phyloP scores from a whole-genome alignment of 2,888 invertebrate species.

The Parapristionchus giblindavisi region DNA sequence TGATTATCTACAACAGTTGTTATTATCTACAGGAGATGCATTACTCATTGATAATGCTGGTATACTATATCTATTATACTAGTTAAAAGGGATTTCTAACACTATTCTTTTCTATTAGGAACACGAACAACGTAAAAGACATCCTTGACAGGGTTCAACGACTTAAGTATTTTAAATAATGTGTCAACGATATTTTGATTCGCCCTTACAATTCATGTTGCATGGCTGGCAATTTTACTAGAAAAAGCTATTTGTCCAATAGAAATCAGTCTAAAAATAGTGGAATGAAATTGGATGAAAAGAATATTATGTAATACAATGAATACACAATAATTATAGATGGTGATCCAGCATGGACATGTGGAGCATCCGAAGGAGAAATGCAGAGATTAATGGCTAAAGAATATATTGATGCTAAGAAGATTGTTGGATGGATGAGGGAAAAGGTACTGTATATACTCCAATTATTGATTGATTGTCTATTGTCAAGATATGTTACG shows the following conservation, averaged over 20 bases:
- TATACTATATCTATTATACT: background rate
- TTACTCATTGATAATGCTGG: constrained; percentile 61
- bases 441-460: constrained; percentile 31
- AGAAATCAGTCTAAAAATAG: too few relatives aligned
- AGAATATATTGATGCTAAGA: constrained; percentile 56
- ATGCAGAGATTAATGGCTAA: constrained; percentile 66
- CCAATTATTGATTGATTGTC: background rate
- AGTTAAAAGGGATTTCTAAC: background rate
- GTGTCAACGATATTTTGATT: too few relatives aligned
- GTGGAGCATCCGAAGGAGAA: constrained; percentile 62
- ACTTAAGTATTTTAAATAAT: background rate
- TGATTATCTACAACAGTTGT: constrained; percentile 61
- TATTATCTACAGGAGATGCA: constrained; percentile 66
- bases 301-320: background rate
- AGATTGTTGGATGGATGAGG: constrained; percentile 63
- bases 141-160: background rate
- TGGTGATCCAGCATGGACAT: constrained; percentile 63
- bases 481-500: background rate
- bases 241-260: too few relatives aligned
- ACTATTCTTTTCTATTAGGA: background rate
- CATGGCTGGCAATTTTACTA: too few relatives aligned
- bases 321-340: constrained; percentile 33
- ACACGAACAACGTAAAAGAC: background rate
- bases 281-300: too few relatives aligned
- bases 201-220: too few relatives aligned